Base-by-base conservation (phyloP, 2,888 invertebrate genomes). In the Quadriops clusia region DNA sequence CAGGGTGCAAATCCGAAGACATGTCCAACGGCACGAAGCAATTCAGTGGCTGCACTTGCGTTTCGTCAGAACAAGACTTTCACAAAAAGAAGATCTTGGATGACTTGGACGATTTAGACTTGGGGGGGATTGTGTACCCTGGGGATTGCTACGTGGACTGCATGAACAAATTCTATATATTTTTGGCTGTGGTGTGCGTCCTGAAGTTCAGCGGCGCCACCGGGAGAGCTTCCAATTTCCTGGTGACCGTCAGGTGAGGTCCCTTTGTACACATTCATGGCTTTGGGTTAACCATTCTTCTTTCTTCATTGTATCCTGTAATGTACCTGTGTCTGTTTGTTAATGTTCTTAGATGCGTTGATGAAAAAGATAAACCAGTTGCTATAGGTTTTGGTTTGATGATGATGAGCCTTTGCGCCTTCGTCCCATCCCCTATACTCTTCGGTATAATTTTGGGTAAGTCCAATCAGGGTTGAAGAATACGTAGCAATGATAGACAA, bases 371-470 rank as follows among this genome's bases (percentile, higher is more conserved):
- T 49, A 79, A 79, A 53, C 68, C 78, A 0, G 72, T 76, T 1
- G 74, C 79, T 2, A 74, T 80, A 68, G 80, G 78, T 16, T 70
- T 79, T 34, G 70, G 74, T 14, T 61, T 78, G 40, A 75, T 72
- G 52, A 62, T 78, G 43, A 70, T 77, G 65, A 77, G 77, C 38
- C 60, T 79, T 32, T 71, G 77, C 43, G 76, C 78, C 6, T 77
- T 80, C 46, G 75, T 82, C 43, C 83, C 83, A 1, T 77, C 78
- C 26, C 83, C 83, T 0, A 77, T 84, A 40, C 63, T 82, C 33
- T 80, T 80, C 46, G 83, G 83, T 30, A 74, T 71, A 45, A 69
- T 83, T 31, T 67, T 82, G 44, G 75, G 74, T 72, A 56, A 56
- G 50, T 47, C 17, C 10, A 3, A 20, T 18, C 3, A 15, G n/a